Conservation (phyloP, 35 echinoderm and acorn worm species). For the Eucidaris tribuloides region DNA sequence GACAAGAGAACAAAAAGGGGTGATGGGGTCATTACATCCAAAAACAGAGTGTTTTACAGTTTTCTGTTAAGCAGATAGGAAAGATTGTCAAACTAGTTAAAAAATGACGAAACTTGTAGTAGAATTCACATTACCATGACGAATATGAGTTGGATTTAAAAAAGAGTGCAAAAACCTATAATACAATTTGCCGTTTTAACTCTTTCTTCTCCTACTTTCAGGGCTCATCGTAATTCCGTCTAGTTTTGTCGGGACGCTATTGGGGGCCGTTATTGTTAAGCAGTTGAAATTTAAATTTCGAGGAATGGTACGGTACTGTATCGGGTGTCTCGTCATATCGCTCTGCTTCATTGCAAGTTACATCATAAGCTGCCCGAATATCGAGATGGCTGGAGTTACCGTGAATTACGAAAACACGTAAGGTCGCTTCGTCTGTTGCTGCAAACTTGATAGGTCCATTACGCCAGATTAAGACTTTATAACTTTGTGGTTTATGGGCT, state of each 20-base stretch:
- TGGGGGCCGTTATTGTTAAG: slow-evolving; percentile 78
- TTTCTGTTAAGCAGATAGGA: background rate
- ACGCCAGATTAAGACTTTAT: background rate
- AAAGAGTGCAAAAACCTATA: background rate
- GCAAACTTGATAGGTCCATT: background rate
- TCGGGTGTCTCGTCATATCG: slow-evolving; percentile 33
- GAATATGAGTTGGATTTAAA: no score
- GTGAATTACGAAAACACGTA: slow-evolving; percentile 75
- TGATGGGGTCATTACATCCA: background rate
- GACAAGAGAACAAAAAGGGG: background rate
- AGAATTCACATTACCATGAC: no score
- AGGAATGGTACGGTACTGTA: slow-evolving; percentile 65
- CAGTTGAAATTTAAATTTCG: slow-evolving; percentile 64
- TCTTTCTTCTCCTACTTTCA: background rate
- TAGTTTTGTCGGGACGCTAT: slow-evolving; percentile 59
- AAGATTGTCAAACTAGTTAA: no score
- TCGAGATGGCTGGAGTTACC: slow-evolving; percentile 79
- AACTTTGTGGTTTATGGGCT: background rate
- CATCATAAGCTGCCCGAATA: slow-evolving; percentile 62
- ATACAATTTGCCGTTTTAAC: background rate
- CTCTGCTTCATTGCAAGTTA: slow-evolving; percentile 31
- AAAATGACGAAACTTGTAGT: no score
- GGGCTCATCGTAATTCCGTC: slow-evolving; percentile 78
- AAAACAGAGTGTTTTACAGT: background rate
- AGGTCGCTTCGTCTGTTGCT: no score